Evolutionary conservation across 2,113 vertebrate genomes (phyloP).

Genomic region (Excalfactoria chinensis): DNA sequence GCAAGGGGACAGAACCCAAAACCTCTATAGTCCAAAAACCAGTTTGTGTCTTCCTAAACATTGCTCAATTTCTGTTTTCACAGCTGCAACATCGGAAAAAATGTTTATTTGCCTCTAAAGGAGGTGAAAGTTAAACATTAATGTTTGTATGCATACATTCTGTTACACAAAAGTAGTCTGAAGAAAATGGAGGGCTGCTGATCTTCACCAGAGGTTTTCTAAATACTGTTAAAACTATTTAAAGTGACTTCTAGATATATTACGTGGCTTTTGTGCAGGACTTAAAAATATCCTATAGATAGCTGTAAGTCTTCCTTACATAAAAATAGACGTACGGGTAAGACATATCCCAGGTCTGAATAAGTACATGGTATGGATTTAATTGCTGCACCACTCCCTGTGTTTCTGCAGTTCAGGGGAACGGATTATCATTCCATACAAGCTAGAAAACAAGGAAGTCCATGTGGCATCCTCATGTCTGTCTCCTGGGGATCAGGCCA

Average conservation of each 20-base stretch:
- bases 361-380: background rate
- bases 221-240: background rate
- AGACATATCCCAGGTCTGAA: background rate
- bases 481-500: background rate
- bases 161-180: background rate
- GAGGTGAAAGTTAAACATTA: background rate
- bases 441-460: background rate
- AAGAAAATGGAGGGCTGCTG: background rate
- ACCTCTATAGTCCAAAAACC: background rate
- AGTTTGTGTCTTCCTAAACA: background rate
- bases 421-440: background rate
- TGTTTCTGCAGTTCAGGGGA: background rate
- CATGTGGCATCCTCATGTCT: background rate
- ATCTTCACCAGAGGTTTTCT: background rate
- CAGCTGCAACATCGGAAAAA: background rate
- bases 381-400: background rate
- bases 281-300: background rate
- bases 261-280: background rate
- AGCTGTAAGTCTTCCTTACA: background rate
- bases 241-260: background rate
- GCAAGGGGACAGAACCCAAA: background rate
- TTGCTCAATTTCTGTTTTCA: background rate
- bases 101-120: background rate
- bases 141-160: background rate
- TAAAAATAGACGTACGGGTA: slow-evolving; percentile 18